Conservation (phyloP, 2,888 invertebrate species). For the Pseudoips prasinana region DNA sequence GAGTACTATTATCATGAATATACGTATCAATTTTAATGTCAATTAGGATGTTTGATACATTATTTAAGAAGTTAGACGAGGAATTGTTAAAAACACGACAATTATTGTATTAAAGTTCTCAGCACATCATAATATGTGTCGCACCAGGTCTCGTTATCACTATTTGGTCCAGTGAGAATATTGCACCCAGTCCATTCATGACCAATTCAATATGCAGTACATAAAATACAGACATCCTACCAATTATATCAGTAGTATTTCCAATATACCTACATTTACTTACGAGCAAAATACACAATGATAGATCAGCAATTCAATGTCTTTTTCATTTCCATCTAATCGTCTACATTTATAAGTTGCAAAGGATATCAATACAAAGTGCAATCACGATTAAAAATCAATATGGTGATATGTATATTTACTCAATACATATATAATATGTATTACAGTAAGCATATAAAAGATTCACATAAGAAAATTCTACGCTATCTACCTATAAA, state of each 20-base stretch:
- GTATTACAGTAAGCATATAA: slow-evolving; percentile 42
- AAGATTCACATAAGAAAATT: slow-evolving; percentile 40
- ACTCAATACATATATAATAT: slow-evolving; percentile 54
- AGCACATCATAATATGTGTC: slow-evolving; percentile 13
- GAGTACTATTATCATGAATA: no score
- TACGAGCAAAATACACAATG: slow-evolving; percentile 26
- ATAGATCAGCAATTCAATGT: slow-evolving; percentile 23
- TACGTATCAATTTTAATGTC: no score
- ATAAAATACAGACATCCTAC: slow-evolving; percentile 21
- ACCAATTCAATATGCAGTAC: slow-evolving; percentile 18
- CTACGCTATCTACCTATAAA: slow-evolving; percentile 63
- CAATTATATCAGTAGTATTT: slow-evolving; percentile 27
- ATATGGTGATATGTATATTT: slow-evolving; percentile 49
- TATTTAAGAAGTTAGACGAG: no score
- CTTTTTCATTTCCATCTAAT: not conserved
- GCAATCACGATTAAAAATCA: slow-evolving; percentile 33
- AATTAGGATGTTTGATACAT: no score
- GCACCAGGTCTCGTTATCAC: slow-evolving; percentile 16
- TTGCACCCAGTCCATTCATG: slow-evolving; percentile 17
- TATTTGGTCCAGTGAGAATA: slow-evolving; percentile 35
- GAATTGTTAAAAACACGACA: not conserved
- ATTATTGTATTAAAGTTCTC: slow-evolving; percentile 7
- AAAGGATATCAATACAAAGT: slow-evolving; percentile 26
- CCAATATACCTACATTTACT: slow-evolving; percentile 8
- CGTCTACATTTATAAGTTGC: slow-evolving; percentile 18